Evolutionary conservation across 2,888 invertebrate species (phyloP), one percentile per base, ranked within the genome.

Genomic region (Koerneria pararmatus): DNA sequence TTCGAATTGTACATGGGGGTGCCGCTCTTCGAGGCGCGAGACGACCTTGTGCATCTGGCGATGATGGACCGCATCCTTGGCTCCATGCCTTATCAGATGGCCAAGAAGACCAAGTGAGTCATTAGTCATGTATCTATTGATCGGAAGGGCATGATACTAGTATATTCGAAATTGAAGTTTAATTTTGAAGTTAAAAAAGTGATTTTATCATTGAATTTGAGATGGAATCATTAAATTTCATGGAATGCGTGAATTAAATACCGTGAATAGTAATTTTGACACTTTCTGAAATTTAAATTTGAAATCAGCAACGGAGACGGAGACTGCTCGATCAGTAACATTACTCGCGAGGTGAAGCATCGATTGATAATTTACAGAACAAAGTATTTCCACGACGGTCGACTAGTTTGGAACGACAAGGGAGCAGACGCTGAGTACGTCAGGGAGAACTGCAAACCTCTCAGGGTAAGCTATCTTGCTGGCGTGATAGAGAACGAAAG

Each of bases 41-140:
- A 98, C 87, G 97, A 99, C 87, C 89, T 94, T 76, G 98, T 99
- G 85, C 98, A 98, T 87, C 89, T 98, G 84, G 97, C 97, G 77
- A 98, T 98, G 97, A 98, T 98, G 98, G 95, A 98, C 86, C 88
- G 95, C 80, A 97, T 98, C 82, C 88, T 98, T 71, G 97, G 98
- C 70, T 90, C 92, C 78, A 90, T 98, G 84, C 97, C 98, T 64
- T 91, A 91, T 87, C 90, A 94, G 65, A 87, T 87, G 87, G 84
- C 85, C 48, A 86, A 86, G 71, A 85, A 85, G 78, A 85, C 87
- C 61, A 87, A 86, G 93, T 92, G 86, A 76, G 84, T 79, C n/a
- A n/a, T n/a, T n/a, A n/a, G n/a, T n/a, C n/a, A n/a, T n/a, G n/a
- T 3, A 29, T 29, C n/a, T 5, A n/a, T n/a, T n/a, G n/a, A n/a